Evolutionary conservation across 2,797 vertebrate species (phyloP).

Genomic region (Eulemur coronatus): DNA sequence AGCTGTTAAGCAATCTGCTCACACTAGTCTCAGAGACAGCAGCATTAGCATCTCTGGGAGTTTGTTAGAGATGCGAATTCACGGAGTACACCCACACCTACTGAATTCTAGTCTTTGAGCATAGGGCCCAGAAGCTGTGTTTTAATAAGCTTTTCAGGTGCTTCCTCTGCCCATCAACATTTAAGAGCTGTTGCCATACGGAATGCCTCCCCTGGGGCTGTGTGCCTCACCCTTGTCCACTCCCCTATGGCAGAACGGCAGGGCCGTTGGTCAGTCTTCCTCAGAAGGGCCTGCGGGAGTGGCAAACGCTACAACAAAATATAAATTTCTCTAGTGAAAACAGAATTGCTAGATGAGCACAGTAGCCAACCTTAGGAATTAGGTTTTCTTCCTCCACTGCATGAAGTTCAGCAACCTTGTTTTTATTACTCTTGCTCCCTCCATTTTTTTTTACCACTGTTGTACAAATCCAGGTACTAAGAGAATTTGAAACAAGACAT

Average conservation of each 20-base stretch:
- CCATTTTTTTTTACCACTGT: background rate
- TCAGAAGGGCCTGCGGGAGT: background rate
- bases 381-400: background rate
- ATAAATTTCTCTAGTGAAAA: background rate
- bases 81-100: background rate
- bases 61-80: background rate
- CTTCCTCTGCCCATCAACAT: background rate
- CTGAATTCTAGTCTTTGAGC: background rate
- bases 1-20: background rate
- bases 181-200: background rate
- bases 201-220: background rate
- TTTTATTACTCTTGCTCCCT: background rate
- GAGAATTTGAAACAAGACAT: background rate
- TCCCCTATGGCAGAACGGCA: background rate
- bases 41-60: background rate
- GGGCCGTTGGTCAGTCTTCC: background rate
- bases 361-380: background rate
- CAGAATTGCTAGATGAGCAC: background rate
- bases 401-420: background rate
- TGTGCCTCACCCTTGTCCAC: background rate
- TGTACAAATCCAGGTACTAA: background rate
- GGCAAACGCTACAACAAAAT: background rate
- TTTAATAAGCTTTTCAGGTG: background rate
- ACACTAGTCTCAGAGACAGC: background rate
- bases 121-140: background rate